phyloP scores from a whole-genome alignment of 2,888 invertebrate genomes.

The Epirrhoe alternata region DNA sequence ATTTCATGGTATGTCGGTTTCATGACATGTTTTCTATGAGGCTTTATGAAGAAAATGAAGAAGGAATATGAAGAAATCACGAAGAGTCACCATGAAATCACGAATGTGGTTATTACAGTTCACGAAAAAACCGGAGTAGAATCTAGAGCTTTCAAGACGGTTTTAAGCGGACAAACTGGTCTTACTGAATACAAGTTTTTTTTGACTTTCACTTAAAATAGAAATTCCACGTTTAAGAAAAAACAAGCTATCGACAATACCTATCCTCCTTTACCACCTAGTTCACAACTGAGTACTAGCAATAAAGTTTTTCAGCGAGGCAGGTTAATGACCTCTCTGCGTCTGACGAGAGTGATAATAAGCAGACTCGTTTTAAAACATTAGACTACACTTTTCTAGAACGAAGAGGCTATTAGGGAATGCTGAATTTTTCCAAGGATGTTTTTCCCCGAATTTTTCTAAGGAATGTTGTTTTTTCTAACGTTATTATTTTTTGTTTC shows the following conservation, averaged over 20 bases:
- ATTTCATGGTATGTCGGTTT: no score
- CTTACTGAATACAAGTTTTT: no score
- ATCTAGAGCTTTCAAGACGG: no score
- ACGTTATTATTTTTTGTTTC: neutral
- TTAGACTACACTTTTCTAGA: neutral
- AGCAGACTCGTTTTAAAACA: conserved; percentile 6
- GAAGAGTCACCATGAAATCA: no score
- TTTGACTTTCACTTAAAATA: no score
- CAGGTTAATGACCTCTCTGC: conserved; percentile 13
- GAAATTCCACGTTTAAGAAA: no score
- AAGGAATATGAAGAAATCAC: no score
- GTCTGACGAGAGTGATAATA: conserved; percentile 1
- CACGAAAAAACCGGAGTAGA: no score
- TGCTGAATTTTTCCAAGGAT: neutral
- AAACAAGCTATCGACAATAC: neutral
- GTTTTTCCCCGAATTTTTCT: neutral
- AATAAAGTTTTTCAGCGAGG: neutral
- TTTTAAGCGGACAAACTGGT: no score
- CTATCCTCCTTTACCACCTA: neutral
- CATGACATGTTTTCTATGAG: no score
- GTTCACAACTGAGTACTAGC: neutral
- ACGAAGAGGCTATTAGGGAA: neutral
- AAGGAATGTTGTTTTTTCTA: neutral
- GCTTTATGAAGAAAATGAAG: no score
- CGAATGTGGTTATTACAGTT: no score